Evolutionary conservation across 2,888 invertebrate species (phyloP).

Genomic region (Micoletzkya japonica): DNA sequence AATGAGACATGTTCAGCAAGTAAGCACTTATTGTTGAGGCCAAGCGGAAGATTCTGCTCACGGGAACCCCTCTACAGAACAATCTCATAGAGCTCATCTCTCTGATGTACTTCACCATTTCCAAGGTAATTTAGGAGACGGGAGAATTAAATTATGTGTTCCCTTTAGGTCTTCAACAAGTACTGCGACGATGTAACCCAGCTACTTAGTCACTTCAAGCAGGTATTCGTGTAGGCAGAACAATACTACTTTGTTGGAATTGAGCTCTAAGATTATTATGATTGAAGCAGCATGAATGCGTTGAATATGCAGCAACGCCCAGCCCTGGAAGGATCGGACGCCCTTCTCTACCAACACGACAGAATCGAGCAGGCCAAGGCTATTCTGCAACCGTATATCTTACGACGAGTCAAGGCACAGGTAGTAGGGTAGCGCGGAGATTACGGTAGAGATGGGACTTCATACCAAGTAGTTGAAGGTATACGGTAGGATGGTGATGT

Average conservation of each 20-base stretch:
- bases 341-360: conserved; percentile 81
- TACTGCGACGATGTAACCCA: conserved; percentile 53
- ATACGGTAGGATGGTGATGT: too few relatives aligned
- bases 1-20: too few relatives aligned
- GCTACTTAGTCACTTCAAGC: conserved; percentile 54
- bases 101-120: conserved; percentile 91
- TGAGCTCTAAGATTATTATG: too few relatives aligned
- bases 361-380: conserved; percentile 89
- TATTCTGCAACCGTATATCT: conserved; percentile 92
- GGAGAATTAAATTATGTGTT: background rate
- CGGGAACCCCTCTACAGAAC: conserved; percentile 94
- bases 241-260: too few relatives aligned
- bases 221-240: too few relatives aligned
- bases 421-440: conserved; percentile 63
- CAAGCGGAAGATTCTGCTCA: conserved; percentile 81
- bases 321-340: conserved; percentile 36
- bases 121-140: conserved; percentile 76
- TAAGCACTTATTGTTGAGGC: conserved; percentile 72
- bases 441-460: too few relatives aligned
- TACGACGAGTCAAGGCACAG: conserved; percentile 79
- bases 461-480: too few relatives aligned
- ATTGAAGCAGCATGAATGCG: too few relatives aligned
- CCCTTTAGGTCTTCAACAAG: conserved; percentile 39
- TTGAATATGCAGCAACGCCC: conserved; percentile 37
- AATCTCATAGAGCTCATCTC: conserved; percentile 91